phyloP scores from a whole-genome alignment of 2,113 vertebrate genomes.

The Emydocephalus ijimae region DNA sequence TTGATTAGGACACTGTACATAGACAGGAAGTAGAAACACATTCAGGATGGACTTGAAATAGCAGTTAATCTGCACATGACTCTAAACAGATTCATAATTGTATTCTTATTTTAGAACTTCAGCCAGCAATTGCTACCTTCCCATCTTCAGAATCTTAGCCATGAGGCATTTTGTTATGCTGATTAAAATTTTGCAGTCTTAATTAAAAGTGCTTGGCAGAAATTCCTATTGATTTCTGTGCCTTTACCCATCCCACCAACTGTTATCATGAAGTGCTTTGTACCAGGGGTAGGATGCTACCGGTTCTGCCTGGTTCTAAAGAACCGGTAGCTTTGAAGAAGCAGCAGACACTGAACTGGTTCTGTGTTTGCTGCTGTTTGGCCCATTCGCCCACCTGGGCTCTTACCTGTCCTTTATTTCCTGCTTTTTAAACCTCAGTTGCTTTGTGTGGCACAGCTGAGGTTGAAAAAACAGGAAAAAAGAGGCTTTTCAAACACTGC shows the following conservation, averaged over 20 bases:
- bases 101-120: background rate
- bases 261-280: background rate
- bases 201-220: background rate
- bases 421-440: no score
- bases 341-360: no score
- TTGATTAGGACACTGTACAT: background rate
- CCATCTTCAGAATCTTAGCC: background rate
- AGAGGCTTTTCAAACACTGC: no score
- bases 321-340: no score
- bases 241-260: background rate
- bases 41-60: background rate
- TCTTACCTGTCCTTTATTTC: no score
- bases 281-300: background rate
- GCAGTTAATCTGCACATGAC: background rate
- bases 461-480: no score
- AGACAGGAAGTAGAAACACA: background rate
- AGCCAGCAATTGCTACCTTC: background rate
- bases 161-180: background rate
- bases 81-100: background rate
- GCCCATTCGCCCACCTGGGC: no score
- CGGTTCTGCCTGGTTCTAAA: no score
- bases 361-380: no score
- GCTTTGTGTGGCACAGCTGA: no score
- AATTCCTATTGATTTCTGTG: background rate
- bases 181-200: background rate